Evolutionary conservation across 1,140 invertebrate genomes (phyloP), one percentile per base, ranked within the genome.

Genomic region (Solen grandis): DNA sequence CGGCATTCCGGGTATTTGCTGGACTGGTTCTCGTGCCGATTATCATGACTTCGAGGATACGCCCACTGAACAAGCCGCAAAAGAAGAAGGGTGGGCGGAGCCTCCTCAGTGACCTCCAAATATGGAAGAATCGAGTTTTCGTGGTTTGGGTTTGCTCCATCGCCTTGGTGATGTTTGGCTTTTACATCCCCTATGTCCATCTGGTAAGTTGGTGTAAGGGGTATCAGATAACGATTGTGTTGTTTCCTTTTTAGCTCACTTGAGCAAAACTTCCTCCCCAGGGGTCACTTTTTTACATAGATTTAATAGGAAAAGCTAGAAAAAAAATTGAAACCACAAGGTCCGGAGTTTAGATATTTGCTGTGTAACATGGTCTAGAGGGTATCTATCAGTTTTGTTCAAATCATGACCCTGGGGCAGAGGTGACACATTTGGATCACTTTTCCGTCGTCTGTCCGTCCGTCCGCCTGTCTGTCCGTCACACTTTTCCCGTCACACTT

Each of bases 71-170:
- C 1, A 52, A 65, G 3, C 13, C 29, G 5, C 46, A 79, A 16
- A 81, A 82, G 27, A 69, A 41, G 5, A 46, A 57, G 14, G 25
- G 50, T 29, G 69, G 87, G 25, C 65, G 84, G 1, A 68, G 65
- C n/a, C 29, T 89, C 22, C 81, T 88, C 13, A 68, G 76, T 31
- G 87, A 90, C 22, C 46, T 90, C 29, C 79, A 84, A 16, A 68
- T 90, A 3, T 90, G 88, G 87, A 90, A 88, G 70, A 87, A 88
- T 74, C 33, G 84, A 27, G 86, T 89, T 14, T 90, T 90, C 76
- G 70, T 87, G 5, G 50, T 89, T 1, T 90, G 89, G 89, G 82
- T 82, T 0, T 50, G 83, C 19, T 83, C 84, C 13, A 87, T 87
- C 13, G 74, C 86, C 0, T 77, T 83, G 5, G 87, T 85, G 1